phyloP scores from a whole-genome alignment of 2,888 invertebrate species.

The Epiperipatus broadwayi region DNA sequence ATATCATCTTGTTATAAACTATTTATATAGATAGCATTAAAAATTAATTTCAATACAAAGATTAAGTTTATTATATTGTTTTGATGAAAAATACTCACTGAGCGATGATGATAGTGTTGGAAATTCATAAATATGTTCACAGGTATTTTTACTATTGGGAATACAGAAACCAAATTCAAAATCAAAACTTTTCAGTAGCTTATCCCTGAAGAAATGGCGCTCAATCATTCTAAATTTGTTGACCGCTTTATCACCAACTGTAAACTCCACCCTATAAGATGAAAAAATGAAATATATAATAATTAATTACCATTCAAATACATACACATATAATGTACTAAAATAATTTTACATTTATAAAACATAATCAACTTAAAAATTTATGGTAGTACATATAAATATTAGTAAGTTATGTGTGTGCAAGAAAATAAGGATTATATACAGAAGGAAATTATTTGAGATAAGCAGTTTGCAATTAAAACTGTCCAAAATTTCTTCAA shows the following conservation, averaged over 20 bases:
- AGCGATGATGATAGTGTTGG: conserved; percentile 65
- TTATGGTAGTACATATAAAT: neutral
- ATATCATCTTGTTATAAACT: too few relatives aligned
- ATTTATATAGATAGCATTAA: too few relatives aligned
- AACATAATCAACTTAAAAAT: neutral
- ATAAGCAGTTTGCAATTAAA: too few relatives aligned
- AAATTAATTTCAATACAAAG: too few relatives aligned
- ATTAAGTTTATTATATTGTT: too few relatives aligned
- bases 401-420: too few relatives aligned
- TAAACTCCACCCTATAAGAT: conserved; percentile 67
- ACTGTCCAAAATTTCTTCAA: too few relatives aligned
- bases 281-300: conserved; percentile 6
- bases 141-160: conserved; percentile 88
- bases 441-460: too few relatives aligned
- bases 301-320: neutral
- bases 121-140: conserved; percentile 98
- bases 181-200: conserved; percentile 85
- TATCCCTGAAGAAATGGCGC: conserved; percentile 82
- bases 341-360: too few relatives aligned
- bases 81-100: conserved; percentile 50
- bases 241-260: conserved; percentile 75
- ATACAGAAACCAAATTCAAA: conserved; percentile 99
- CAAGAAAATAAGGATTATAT: too few relatives aligned
- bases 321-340: too few relatives aligned
- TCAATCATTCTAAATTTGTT: conserved; percentile 95